Conservation (phyloP, 2,888 invertebrate species). For the Pseudococcus viburni region DNA sequence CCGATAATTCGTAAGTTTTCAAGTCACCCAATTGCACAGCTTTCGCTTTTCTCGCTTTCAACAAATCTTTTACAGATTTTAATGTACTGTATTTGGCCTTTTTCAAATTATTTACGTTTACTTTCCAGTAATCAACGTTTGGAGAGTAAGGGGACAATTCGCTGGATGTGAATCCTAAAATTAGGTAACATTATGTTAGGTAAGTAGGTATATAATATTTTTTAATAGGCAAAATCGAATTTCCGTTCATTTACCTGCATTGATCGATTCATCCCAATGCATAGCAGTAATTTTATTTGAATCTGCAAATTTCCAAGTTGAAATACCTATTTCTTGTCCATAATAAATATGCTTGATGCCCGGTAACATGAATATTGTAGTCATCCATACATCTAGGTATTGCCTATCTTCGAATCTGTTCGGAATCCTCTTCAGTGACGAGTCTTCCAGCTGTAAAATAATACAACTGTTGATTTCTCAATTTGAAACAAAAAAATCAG, state of each 20-base stretch:
- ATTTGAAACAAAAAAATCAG: neutral
- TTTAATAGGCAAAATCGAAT: too few relatives aligned
- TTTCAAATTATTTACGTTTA: neutral
- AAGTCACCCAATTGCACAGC: neutral
- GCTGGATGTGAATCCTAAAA: neutral
- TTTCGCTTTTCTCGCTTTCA: neutral
- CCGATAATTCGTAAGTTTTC: neutral
- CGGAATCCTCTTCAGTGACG: neutral
- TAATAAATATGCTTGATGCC: neutral
- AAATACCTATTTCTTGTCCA: neutral
- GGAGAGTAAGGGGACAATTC: neutral
- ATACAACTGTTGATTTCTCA: neutral
- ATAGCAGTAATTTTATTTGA: neutral
- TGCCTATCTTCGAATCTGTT: neutral
- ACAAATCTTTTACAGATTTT: neutral
- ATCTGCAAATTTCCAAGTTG: neutral
- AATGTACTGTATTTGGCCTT: neutral
- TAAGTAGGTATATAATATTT: too few relatives aligned
- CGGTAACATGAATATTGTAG: neutral
- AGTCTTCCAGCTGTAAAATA: neutral
- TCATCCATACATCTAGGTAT: neutral
- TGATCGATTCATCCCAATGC: constrained; percentile 21
- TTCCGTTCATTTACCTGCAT: neutral
- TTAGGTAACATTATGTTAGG: too few relatives aligned
- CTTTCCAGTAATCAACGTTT: constrained; percentile 8